phyloP scores from a whole-genome alignment of 2,888 invertebrate genomes.

The Clostera curtula region DNA sequence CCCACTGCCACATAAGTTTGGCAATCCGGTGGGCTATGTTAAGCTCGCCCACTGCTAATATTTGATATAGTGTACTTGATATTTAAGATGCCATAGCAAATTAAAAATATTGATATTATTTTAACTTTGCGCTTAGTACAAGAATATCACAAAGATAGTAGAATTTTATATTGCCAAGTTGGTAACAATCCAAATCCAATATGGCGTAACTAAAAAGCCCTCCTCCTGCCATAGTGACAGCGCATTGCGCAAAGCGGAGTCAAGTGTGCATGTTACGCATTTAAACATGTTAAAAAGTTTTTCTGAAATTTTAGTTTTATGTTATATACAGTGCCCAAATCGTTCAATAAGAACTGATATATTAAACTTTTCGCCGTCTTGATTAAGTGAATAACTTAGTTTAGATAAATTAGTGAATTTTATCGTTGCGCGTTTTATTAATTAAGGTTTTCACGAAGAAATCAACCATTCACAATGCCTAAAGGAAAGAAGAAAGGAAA shows the following conservation, averaged over 20 bases:
- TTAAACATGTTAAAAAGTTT: conserved; percentile 85
- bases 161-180: not conserved
- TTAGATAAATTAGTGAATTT: conserved; percentile 69
- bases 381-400: conserved; percentile 76
- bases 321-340: conserved; percentile 82
- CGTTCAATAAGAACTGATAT: conserved; percentile 81
- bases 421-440: conserved; percentile 64
- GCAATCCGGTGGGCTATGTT: too few species aligned
- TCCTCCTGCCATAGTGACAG: conserved; percentile 39
- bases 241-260: conserved; percentile 65
- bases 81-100: too few species aligned
- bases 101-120: too few species aligned
- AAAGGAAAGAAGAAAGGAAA: conserved; percentile 86
- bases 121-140: not conserved
- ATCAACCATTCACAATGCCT: conserved; percentile 76
- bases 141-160: not conserved
- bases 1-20: too few species aligned
- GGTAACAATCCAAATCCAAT: conserved; percentile 35
- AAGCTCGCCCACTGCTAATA: too few species aligned
- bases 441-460: conserved; percentile 38
- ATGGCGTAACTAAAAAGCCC: conserved; percentile 43
- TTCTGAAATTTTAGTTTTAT: conserved; percentile 79
- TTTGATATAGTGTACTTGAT: too few species aligned
- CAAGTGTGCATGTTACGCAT: conserved; percentile 67
- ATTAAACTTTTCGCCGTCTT: conserved; percentile 86